These are phyloP conservation scores for Monoplex corrugatus DNA, from an alignment of 2,888 invertebrate species.

Conservation along the genomic window DNA sequence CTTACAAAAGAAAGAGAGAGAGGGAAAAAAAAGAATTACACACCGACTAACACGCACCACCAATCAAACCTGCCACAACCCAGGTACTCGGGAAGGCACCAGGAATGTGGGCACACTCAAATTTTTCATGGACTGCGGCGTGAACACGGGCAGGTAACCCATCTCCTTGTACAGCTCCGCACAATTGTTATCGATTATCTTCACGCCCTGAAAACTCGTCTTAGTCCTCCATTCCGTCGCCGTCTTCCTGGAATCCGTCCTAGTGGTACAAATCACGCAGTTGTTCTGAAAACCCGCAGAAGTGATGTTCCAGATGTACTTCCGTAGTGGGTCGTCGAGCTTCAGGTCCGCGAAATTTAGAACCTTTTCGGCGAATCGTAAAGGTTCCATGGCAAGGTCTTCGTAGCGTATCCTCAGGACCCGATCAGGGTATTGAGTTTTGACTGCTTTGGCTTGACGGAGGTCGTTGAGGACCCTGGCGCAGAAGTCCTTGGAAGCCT, in stretches of 20 bases:
- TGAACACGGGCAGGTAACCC: constrained; percentile 31
- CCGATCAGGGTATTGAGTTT: constrained; percentile 27
- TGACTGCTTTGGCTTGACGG: neutral
- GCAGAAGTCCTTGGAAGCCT: constrained; percentile 36
- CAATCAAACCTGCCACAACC: constrained; percentile 25
- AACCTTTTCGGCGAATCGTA: neutral
- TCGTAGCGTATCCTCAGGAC: constrained; percentile 47
- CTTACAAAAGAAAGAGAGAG: too few relatives aligned
- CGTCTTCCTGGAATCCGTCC: constrained; percentile 37
- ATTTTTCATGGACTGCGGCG: neutral
- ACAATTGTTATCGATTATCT: neutral
- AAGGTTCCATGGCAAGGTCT: constrained; percentile 43
- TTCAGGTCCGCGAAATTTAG: constrained; percentile 30
- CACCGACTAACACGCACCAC: too few relatives aligned
- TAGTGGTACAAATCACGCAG: constrained; percentile 39
- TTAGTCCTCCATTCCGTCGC: constrained; percentile 22
- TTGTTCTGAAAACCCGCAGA: constrained; percentile 37
- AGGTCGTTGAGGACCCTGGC: constrained; percentile 27
- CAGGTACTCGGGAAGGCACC: neutral
- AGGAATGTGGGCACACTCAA: constrained; percentile 11
- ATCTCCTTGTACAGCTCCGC: neutral
- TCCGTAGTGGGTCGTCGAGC: neutral
- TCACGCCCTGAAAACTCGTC: neutral
- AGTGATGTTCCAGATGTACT: constrained; percentile 49
- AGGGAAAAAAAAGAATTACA: too few relatives aligned